These are phyloP conservation scores for Cuniculus paca DNA, from an alignment of 2,797 vertebrate species.

Conservation along the genomic window DNA sequence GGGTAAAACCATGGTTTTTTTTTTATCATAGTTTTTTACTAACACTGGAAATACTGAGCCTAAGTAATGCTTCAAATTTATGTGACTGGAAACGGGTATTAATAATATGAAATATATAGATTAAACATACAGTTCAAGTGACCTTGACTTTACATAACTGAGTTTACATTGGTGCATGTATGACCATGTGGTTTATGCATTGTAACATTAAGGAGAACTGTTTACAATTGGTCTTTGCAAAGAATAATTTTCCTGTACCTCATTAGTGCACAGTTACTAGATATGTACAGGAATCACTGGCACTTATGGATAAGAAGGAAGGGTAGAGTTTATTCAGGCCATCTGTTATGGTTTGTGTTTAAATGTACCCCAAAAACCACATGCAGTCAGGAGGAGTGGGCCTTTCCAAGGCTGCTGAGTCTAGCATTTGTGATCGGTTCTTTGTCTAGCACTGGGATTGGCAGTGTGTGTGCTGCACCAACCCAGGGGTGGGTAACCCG, in stretches of 20 bases:
- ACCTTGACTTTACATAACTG: neutral
- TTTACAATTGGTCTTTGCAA: neutral
- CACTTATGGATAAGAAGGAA: neutral
- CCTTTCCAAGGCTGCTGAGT: too few relatives aligned
- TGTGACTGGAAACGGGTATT: neutral
- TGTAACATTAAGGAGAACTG: neutral
- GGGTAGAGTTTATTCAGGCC: neutral
- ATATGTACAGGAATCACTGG: neutral
- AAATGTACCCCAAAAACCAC: too few relatives aligned
- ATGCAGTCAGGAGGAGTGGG: too few relatives aligned
- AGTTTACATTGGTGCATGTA: neutral
- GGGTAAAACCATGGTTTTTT: constrained; percentile 45
- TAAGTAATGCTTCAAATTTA: constrained; percentile 12
- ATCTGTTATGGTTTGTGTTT: too few relatives aligned
- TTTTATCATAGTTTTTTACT: constrained; percentile 11
- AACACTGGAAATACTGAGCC: neutral
- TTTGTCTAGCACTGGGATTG: too few relatives aligned
- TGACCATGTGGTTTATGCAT: neutral
- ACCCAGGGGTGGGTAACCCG: too few relatives aligned
- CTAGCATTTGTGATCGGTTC: too few relatives aligned
- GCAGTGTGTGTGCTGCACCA: too few relatives aligned
- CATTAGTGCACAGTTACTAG: neutral
- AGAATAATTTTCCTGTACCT: neutral
- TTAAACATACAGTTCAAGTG: neutral
- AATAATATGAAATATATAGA: neutral